These are phyloP conservation scores for Sericinus montela DNA, from an alignment of 2,888 invertebrate species.

Conservation along the genomic window DNA sequence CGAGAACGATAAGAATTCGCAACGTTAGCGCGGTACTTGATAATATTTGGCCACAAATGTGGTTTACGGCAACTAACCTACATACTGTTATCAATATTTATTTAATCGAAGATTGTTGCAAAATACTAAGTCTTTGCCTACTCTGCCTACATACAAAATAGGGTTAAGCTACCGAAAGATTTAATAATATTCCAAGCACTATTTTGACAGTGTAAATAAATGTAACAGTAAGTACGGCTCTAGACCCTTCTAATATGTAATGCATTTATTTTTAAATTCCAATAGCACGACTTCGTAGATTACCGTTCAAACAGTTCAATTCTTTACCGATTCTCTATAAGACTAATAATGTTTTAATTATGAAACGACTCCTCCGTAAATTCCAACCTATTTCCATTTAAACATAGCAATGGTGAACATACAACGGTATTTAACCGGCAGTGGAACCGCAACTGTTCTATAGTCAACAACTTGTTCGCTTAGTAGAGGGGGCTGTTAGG, in stretches of 20 bases:
- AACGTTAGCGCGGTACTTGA: conserved; percentile 65
- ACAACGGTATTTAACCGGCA: conserved; percentile 39
- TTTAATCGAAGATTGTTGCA: conserved; percentile 54
- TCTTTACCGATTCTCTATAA: conserved; percentile 45
- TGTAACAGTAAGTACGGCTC: too few relatives aligned
- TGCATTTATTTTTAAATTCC: too few relatives aligned
- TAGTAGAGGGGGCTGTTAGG: conserved; percentile 45
- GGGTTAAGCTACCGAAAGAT: neutral
- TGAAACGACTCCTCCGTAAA: neutral
- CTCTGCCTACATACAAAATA: conserved; percentile 25
- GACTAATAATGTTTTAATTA: conserved; percentile 20
- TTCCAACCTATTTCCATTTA: conserved; percentile 20
- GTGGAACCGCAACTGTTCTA: conserved; percentile 41
- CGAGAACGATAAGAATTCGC: conserved; percentile 65
- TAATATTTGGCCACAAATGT: conserved; percentile 67
- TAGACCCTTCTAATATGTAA: too few relatives aligned
- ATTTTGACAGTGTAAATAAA: too few relatives aligned
- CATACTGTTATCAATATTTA: conserved; percentile 67
- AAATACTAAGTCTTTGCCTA: conserved; percentile 35
- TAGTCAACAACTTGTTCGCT: conserved; percentile 36
- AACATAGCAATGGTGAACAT: conserved; percentile 19
- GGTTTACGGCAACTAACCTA: conserved; percentile 71
- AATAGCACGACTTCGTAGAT: too few relatives aligned
- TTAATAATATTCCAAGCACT: too few relatives aligned
- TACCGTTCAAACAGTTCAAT: conserved; percentile 38